These are phyloP conservation scores for Pediacus dermestoides DNA, from an alignment of 2,888 invertebrate genomes.

Conservation along the genomic window DNA sequence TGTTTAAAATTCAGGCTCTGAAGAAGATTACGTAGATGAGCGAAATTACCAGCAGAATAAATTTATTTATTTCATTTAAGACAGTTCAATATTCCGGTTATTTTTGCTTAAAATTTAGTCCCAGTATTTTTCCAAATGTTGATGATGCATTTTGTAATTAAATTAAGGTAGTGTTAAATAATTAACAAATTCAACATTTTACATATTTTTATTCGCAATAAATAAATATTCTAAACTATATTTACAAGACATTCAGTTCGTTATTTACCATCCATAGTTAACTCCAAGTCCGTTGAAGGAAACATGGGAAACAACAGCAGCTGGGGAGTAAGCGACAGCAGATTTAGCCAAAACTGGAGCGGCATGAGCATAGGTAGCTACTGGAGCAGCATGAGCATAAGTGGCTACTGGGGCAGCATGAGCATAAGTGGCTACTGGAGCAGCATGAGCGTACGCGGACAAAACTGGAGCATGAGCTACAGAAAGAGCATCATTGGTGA, in stretches of 20 bases:
- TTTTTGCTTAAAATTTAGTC: too few relatives aligned
- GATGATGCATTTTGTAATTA: too few relatives aligned
- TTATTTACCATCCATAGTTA: slow-evolving; percentile 61
- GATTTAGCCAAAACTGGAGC: slow-evolving; percentile 30
- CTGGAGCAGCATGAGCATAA: slow-evolving; percentile 31
- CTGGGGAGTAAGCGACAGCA: slow-evolving; percentile 56
- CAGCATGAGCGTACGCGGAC: slow-evolving; percentile 41
- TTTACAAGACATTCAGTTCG: slow-evolving; percentile 14
- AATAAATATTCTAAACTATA: slow-evolving; percentile 7
- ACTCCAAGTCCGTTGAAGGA: slow-evolving; percentile 62
- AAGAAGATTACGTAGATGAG: too few relatives aligned
- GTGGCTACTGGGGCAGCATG: slow-evolving; percentile 7
- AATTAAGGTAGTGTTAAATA: neutral
- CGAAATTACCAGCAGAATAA: too few relatives aligned
- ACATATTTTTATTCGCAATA: neutral
- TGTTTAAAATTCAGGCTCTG: too few relatives aligned
- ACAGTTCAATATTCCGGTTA: too few relatives aligned
- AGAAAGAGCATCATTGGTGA: slow-evolving; percentile 55
- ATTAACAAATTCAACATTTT: neutral
- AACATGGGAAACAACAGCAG: slow-evolving; percentile 62
- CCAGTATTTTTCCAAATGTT: too few relatives aligned
- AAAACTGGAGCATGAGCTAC: slow-evolving; percentile 51
- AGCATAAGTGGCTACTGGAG: slow-evolving; percentile 51
- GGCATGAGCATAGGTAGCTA: slow-evolving; percentile 28
- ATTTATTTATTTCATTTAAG: too few relatives aligned